Evolutionary conservation across 1,140 invertebrate species (phyloP).

Genomic region (Eumaeus atala): DNA sequence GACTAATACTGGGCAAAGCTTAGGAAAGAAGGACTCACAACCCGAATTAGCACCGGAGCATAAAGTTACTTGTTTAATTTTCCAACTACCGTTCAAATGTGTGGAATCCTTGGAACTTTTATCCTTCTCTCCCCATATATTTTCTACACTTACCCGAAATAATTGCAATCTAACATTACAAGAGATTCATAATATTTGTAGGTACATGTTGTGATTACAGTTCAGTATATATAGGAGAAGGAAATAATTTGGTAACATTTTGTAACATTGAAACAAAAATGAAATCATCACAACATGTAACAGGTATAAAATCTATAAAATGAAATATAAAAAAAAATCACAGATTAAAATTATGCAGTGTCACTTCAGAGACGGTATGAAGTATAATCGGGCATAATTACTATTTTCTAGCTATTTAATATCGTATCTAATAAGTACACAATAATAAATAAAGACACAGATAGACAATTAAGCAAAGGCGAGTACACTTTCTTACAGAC

Average conservation of each 20-base stretch:
- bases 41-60: slow-evolving; percentile 57
- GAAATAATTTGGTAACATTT: slow-evolving; percentile 43
- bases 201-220: slow-evolving; percentile 57
- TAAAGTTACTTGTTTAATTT: not conserved
- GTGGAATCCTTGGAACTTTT: slow-evolving; percentile 22
- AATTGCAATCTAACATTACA: slow-evolving; percentile 33
- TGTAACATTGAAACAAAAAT: slow-evolving; percentile 28
- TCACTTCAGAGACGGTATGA: slow-evolving; percentile 66
- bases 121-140: slow-evolving; percentile 58
- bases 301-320: slow-evolving; percentile 65
- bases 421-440: slow-evolving; percentile 69
- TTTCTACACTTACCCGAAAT: slow-evolving; percentile 53
- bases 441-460: slow-evolving; percentile 65
- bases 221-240: slow-evolving; percentile 36
- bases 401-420: slow-evolving; percentile 49
- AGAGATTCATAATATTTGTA: slow-evolving; percentile 34
- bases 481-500: slow-evolving; percentile 54
- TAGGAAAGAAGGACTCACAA: slow-evolving; percentile 74
- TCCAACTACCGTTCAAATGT: slow-evolving; percentile 12
- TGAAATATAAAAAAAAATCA: slow-evolving; percentile 67
- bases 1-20: slow-evolving; percentile 69
- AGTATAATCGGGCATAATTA: slow-evolving; percentile 55
- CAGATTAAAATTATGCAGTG: slow-evolving; percentile 73
- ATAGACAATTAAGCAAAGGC: slow-evolving; percentile 65
- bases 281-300: slow-evolving; percentile 65